phyloP scores from a whole-genome alignment of 2,113 vertebrate genomes.

The Zingel zingel region DNA sequence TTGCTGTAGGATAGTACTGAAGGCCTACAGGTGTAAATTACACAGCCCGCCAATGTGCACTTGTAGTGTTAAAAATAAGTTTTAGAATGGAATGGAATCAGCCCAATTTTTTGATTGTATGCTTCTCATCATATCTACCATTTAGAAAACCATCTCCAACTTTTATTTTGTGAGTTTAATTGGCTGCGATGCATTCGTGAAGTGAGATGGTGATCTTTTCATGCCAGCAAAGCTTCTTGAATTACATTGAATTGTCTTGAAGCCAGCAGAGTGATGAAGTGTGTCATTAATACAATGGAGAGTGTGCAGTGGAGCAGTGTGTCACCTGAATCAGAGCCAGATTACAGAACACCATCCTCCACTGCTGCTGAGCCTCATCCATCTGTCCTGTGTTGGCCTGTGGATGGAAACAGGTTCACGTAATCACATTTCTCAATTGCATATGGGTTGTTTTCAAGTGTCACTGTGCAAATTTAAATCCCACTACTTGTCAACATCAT shows the following conservation, averaged over 20 bases:
- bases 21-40: too few relatives aligned
- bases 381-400: conserved; percentile 93
- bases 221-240: neutral
- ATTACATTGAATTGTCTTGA: neutral
- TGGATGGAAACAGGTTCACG: neutral
- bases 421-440: conserved; percentile 2
- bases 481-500: neutral
- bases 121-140: neutral
- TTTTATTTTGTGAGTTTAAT: neutral
- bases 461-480: neutral
- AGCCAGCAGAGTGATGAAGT: conserved; percentile 12
- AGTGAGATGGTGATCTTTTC: neutral
- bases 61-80: neutral
- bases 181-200: neutral
- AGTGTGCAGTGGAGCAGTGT: conserved; percentile 8
- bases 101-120: neutral
- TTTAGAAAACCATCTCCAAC: neutral
- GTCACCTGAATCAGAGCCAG: conserved; percentile 92
- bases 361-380: conserved; percentile 86
- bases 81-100: neutral
- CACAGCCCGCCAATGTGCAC: too few relatives aligned
- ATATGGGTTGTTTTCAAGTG: neutral
- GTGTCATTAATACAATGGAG: conserved; percentile 23
- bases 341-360: conserved; percentile 89
- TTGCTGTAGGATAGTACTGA: too few relatives aligned